Evolutionary conservation across 2,113 vertebrate genomes (phyloP).

Genomic region (Mormyrus iriodes): DNA sequence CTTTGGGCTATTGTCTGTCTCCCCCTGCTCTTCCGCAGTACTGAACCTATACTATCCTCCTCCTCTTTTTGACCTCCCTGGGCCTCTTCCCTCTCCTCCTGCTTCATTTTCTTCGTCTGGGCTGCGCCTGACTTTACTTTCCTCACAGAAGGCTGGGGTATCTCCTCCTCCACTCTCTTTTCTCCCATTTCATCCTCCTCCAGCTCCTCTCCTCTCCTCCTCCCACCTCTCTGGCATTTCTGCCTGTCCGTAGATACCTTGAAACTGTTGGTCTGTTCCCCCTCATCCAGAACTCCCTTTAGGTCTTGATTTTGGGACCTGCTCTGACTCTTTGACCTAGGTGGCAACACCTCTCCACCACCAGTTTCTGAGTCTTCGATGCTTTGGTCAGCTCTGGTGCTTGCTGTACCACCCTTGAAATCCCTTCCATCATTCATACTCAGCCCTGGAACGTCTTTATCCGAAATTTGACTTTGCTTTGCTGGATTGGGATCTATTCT

Average conservation of each 20-base stretch:
- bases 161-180: conserved; percentile 20
- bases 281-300: conserved; percentile 14
- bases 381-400: neutral
- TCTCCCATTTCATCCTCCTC: conserved; percentile 14
- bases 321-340: conserved; percentile 17
- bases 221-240: neutral
- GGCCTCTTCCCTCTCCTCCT: neutral
- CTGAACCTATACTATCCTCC: conserved; percentile 3
- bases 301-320: conserved; percentile 35
- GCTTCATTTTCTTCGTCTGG: conserved; percentile 19
- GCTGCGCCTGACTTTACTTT: conserved; percentile 26
- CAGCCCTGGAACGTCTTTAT: neutral
- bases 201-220: neutral
- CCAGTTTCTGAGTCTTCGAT: neutral
- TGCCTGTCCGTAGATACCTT: conserved; percentile 21
- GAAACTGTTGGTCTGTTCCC: neutral
- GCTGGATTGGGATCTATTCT: neutral
- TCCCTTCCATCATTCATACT: conserved; percentile 21
- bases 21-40: conserved; percentile 33
- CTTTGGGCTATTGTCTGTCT: neutral
- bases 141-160: conserved; percentile 22
- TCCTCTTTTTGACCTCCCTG: conserved; percentile 31
- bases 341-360: neutral
- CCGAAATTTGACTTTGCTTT: neutral
- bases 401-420: conserved; percentile 23